Evolutionary conservation across 2,113 vertebrate genomes (phyloP), one percentile per base, ranked within the genome.

Genomic region (Lagenorhynchus albirostris): DNA sequence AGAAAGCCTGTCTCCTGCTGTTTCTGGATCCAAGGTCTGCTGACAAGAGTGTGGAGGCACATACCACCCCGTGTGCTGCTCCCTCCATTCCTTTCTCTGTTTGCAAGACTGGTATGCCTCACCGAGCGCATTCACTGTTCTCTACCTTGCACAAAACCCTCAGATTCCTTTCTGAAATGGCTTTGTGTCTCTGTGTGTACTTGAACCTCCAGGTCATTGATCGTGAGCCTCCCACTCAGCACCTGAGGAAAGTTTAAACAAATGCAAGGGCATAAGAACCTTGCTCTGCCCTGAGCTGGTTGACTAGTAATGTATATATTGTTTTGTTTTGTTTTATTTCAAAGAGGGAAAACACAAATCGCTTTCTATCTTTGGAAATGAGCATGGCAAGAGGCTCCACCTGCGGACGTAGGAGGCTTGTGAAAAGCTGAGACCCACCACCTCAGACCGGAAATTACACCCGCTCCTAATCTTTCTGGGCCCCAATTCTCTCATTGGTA

Each of bases 111-210:
- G 68, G 60, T 50, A 65, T 80, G 70, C 73, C 96, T 95, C 97
- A 93, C 63, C 0, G 21, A 82, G 55, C 38, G 7, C 74, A 53
- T 79, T 97, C 94, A 63, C 89, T 79, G 21, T 62, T 91, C 92
- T 95, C 11, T 60, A 47, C 55, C 77, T 92, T 73, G 12, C 92
- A 91, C 84, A 98, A 97, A 97, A 58, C 58, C 73, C 53, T 92
- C 38, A 60, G 55, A 83, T 93, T 98, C 71, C 95, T 97, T 97
- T 92, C 29, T 38, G 68, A 84, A 96, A 98, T 94, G 8, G 5
- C n/a, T 92, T 84, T 97, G 80, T 95, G 84, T 97, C 85, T 86
- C 76, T 96, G 67, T 74, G 77, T 80, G 11, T 79, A 94, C 58
- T 77, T 50, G 21, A 83, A 97, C 36, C 26, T 87, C 38, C 7